Evolutionary conservation across 2,797 vertebrate genomes (phyloP), one percentile per base, ranked within the genome.

Genomic region (Xenopus petersii): DNA sequence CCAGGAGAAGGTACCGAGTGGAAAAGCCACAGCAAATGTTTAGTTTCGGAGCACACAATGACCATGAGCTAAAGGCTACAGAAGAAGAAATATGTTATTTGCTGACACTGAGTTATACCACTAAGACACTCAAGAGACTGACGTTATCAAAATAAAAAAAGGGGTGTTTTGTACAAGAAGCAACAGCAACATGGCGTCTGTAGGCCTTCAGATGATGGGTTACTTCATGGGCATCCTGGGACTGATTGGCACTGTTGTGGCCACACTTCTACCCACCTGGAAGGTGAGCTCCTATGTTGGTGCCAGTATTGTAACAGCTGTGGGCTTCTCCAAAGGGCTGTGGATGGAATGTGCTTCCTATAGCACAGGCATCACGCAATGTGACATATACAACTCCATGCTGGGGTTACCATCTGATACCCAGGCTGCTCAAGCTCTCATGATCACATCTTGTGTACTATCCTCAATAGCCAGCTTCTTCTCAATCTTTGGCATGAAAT

Each of bases 321-420:
- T 96, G 36, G 89, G 84, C 77, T 97, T 91, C 88, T 92, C 92
- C 89, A 91, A 94, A 79, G 97, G 97, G 51, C 91, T 99, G 64
- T 98, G 97, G 97, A 98, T 98, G 96, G 96, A 96, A 74, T 99
- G 97, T 0, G 95, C 97, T 26, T 90, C 92, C 0, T 93, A 96
- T 82, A 99, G 97, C 93, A 99, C 96, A 0, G 97, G 97, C 8
- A 91, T 93, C 85, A 96, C 97, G 65, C 96, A 99, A 79, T 99
- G 97, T 0, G 96, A 99, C 80, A 94, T 96, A 85, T 99, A 96
- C 90, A 98, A 91, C 90, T 97, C 96, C 5, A 90, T 98, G 83
- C 90, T 99, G 70, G 93, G 93, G 21, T 88, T 98, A 77, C 88
- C 94, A 0, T 15, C 93, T 0, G 93, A 99, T 73, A 72, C 95